Evolutionary conservation across 2,113 vertebrate species (phyloP).

Genomic region (Hymenochirus boettgeri): DNA sequence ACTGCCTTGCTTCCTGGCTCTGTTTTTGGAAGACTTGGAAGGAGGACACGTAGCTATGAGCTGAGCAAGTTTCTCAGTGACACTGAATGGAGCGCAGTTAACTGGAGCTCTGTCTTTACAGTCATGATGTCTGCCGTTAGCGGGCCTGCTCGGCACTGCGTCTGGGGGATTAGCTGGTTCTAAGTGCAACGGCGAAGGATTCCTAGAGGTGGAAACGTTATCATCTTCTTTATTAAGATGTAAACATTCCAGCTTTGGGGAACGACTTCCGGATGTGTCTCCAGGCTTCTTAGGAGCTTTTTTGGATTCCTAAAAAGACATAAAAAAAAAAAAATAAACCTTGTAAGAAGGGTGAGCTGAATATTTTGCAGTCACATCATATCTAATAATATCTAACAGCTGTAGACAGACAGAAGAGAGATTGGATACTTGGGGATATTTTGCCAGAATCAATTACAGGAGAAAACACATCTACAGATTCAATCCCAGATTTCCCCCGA

Average conservation of each 20-base stretch:
- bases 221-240: constrained; percentile 56
- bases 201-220: constrained; percentile 58
- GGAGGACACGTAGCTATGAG: constrained; percentile 94
- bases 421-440: too few relatives aligned
- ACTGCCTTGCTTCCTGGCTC: constrained; percentile 66
- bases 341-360: too few relatives aligned
- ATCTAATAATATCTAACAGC: too few relatives aligned
- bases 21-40: constrained; percentile 88
- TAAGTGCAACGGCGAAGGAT: constrained; percentile 62
- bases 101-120: constrained; percentile 76
- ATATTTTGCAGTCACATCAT: too few relatives aligned
- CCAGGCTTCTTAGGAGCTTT: constrained; percentile 65
- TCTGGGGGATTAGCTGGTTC: constrained; percentile 70
- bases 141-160: constrained; percentile 52
- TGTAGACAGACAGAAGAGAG: too few relatives aligned
- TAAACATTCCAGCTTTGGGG: constrained; percentile 58
- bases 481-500: too few relatives aligned
- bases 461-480: too few relatives aligned
- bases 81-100: constrained; percentile 74
- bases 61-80: constrained; percentile 91
- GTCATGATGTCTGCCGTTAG: constrained; percentile 69
- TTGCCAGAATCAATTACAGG: too few relatives aligned
- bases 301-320: constrained; percentile 61
- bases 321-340: constrained; percentile 46
- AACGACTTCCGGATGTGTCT: constrained; percentile 58